Evolutionary conservation across 1,140 invertebrate genomes (phyloP), one percentile per base, ranked within the genome.

Genomic region (Bathynomus jamesi): DNA sequence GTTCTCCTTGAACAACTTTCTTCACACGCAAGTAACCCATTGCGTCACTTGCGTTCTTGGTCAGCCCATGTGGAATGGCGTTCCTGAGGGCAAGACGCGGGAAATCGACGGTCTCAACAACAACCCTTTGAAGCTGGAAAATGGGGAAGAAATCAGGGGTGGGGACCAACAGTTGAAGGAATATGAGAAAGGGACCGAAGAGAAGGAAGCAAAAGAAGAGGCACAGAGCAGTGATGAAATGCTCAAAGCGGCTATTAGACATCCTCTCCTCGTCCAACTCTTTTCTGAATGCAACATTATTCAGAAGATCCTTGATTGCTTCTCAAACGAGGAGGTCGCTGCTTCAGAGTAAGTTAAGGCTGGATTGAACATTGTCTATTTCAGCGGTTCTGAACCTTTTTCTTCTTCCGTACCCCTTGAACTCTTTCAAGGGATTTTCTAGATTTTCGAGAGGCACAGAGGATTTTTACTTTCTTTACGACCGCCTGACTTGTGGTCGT

Each of bases 1-100:
- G 80, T 93, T 90, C 84, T 85, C 86, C 30, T 89, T 90, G 87
- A 95, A 95, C 84, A 95, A 93, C 84, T 94, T 95, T 83, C 84
- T 95, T 76, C 93, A 95, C 83, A 89, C 89, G 70, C 89, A 93
- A 85, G 89, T 93, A 64, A 88, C 89, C 82, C 86, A 88, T 80
- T 88, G 89, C 79, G 83, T 94, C 69, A 83, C 84, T 66, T 85
- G 87, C 82, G 88, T 90, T 76, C 84, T 92, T 70, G 83, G 61
- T 11, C 65, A 74, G 53, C 40, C 40, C 21, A 17, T 53, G 40
- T 1, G 13, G 21, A 53, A 53, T 53, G 40, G 40, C 2, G 68
- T 69, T 11, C 64, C 73, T 10, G n/a, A 46, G 21, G 27, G 68
- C 40, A 13, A 63, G 21, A 61, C 67, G 40, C 72, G 67, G 30